These are phyloP conservation scores for Trichomalopsis sarcophagae DNA, from an alignment of 1,140 invertebrate genomes.

Conservation along the genomic window DNA sequence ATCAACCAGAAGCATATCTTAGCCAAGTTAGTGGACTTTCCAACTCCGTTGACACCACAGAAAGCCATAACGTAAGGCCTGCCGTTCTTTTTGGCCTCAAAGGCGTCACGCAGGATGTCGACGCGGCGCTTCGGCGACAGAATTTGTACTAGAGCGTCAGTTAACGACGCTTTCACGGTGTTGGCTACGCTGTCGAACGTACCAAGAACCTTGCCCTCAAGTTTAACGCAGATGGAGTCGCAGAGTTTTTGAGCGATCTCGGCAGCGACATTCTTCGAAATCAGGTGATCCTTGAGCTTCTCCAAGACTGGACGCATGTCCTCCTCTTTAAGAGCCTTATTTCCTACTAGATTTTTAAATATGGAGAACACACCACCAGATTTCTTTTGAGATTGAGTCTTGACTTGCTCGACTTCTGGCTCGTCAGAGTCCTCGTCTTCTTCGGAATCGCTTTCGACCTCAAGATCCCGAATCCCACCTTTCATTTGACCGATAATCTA, in stretches of 20 bases:
- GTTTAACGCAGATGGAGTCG: slow-evolving; percentile 92
- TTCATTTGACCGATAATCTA: slow-evolving; percentile 89
- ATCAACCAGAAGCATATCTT: slow-evolving; percentile 99
- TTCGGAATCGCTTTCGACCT: slow-evolving; percentile 76
- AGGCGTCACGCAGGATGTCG: slow-evolving; percentile 96
- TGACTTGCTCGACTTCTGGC: slow-evolving; percentile 61
- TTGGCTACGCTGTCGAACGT: slow-evolving; percentile 94
- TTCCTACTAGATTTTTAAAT: slow-evolving; percentile 91
- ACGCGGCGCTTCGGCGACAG: slow-evolving; percentile 95
- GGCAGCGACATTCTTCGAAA: slow-evolving; percentile 97
- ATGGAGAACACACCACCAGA: slow-evolving; percentile 84
- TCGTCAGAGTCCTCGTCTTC: slow-evolving; percentile 70
- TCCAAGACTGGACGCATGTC: slow-evolving; percentile 92
- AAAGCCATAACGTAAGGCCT: slow-evolving; percentile 98
- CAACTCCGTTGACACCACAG: slow-evolving; percentile 99
- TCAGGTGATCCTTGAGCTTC: slow-evolving; percentile 97
- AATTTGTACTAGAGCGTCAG: slow-evolving; percentile 91
- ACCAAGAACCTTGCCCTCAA: slow-evolving; percentile 95
- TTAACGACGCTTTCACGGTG: slow-evolving; percentile 88
- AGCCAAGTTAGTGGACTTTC: slow-evolving; percentile 99
- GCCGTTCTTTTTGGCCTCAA: slow-evolving; percentile 88
- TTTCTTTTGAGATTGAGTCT: slow-evolving; percentile 70
- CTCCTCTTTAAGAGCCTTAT: slow-evolving; percentile 83
- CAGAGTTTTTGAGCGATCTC: slow-evolving; percentile 97
- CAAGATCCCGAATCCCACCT: slow-evolving; percentile 82